A percentile compares a stretch with the other conserved stretches of the same genome.
Conservation (phyloP, 2,888 invertebrate species). For the Acanthosoma haemorrhoidale region DNA sequence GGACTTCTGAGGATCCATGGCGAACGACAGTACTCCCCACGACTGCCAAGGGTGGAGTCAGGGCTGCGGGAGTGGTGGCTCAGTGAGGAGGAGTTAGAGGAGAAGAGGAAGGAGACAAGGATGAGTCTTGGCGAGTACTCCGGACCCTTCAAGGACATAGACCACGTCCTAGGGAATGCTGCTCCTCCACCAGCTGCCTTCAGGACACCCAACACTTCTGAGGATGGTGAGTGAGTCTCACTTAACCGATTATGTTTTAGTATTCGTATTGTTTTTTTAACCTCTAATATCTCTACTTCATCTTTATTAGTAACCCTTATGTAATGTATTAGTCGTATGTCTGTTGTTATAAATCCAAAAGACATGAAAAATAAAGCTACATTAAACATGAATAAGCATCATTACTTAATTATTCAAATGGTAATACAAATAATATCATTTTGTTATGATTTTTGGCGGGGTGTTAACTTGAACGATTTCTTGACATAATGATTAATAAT, state of each 20-base stretch:
- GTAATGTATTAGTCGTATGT: background rate
- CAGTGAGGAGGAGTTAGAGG: slow-evolving; percentile 36
- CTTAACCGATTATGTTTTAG: background rate
- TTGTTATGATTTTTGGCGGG: too few relatives aligned
- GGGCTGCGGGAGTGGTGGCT: slow-evolving; percentile 50
- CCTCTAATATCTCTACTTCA: background rate
- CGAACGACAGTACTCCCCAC: background rate
- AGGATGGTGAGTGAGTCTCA: slow-evolving; percentile 11
- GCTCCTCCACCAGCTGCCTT: slow-evolving; percentile 44
- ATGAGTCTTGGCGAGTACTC: slow-evolving; percentile 25
- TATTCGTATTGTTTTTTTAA: background rate
- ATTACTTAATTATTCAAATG: too few relatives aligned
- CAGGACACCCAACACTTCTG: slow-evolving; percentile 39
- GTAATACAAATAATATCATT: too few relatives aligned
- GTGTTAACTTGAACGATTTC: too few relatives aligned
- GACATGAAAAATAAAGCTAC: too few relatives aligned
- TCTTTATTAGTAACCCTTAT: background rate
- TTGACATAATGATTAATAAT: too few relatives aligned
- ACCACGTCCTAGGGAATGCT: slow-evolving; percentile 70
- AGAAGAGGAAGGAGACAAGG: slow-evolving; percentile 11
- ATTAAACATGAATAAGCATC: too few relatives aligned
- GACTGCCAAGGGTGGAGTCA: slow-evolving; percentile 55
- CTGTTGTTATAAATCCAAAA: too few relatives aligned
- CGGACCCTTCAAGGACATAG: slow-evolving; percentile 62
- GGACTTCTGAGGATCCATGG: slow-evolving; percentile 16